Percentiles rank a stretch among this genome's conserved stretches.
These are phyloP conservation scores for Venturia canescens DNA, from an alignment of 1,140 invertebrate species.

Conservation along the genomic window DNA sequence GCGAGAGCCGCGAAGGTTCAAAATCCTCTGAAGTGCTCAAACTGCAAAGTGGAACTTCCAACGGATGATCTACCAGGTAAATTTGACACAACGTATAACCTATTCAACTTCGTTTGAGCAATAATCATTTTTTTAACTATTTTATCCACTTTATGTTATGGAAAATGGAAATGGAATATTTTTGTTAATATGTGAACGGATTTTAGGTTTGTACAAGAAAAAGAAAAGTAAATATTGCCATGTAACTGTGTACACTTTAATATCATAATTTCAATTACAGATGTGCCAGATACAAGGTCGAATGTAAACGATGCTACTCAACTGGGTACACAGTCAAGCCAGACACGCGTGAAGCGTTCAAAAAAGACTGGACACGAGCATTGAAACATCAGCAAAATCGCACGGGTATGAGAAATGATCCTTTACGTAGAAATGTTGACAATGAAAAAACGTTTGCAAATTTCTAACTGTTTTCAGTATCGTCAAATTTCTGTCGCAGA, in stretches of 20 bases:
- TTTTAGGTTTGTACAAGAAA: too few species aligned
- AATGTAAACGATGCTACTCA: neutral
- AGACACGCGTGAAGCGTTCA: neutral
- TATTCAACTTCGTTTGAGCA: too few species aligned
- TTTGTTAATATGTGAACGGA: too few species aligned
- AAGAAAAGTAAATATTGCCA: too few species aligned
- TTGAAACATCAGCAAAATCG: neutral
- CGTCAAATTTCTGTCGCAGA: slow-evolving; percentile 79
- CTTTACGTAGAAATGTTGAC: neutral
- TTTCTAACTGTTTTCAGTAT: slow-evolving; percentile 63
- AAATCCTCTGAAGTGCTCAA: slow-evolving; percentile 56
- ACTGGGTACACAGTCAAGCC: neutral
- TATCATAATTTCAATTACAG: neutral
- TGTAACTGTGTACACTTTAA: too few species aligned
- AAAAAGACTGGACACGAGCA: neutral
- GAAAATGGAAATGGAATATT: too few species aligned
- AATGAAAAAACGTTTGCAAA: neutral
- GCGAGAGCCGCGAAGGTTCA: slow-evolving; percentile 49
- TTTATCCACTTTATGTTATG: too few species aligned
- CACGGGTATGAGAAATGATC: neutral
- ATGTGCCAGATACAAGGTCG: neutral
- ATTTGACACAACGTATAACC: neutral
- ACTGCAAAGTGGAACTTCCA: slow-evolving; percentile 46
- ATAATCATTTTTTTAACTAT: too few species aligned
- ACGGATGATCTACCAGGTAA: slow-evolving; percentile 38